Conservation (phyloP, 2,113 vertebrate genomes). For the Zapus hudsonius region DNA sequence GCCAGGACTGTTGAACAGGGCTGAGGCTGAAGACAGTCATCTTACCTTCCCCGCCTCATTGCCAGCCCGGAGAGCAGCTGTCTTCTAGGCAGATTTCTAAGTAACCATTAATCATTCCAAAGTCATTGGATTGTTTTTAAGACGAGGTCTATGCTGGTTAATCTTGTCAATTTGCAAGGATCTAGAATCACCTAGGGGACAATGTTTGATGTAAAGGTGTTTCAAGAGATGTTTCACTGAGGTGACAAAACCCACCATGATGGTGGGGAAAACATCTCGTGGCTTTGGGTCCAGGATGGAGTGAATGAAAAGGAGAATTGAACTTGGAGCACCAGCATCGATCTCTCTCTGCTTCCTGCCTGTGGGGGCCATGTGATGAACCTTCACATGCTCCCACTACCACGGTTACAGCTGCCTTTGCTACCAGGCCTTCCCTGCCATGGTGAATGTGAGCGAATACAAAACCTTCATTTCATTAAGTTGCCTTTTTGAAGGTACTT, state of each 20-base stretch:
- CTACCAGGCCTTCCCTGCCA: neutral
- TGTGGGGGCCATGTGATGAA: neutral
- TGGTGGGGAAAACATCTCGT: neutral
- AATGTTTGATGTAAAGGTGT: neutral
- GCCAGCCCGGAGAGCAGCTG: neutral
- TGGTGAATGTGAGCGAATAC: neutral
- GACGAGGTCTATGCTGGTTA: neutral
- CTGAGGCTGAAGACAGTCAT: neutral
- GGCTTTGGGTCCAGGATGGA: neutral
- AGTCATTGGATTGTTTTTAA: neutral
- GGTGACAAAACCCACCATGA: neutral
- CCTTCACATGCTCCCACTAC: no score
- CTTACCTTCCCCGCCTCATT: neutral
- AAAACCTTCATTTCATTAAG: neutral
- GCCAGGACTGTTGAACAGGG: neutral
- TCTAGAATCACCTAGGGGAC: neutral
- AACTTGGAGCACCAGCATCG: neutral
- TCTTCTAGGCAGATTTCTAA: slow-evolving; percentile 9
- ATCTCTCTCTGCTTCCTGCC: neutral
- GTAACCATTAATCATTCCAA: neutral
- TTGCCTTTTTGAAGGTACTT: neutral
- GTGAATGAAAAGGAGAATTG: neutral
- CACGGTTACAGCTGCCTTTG: neutral
- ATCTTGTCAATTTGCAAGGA: neutral
- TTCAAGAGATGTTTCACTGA: neutral